Percentiles rank a stretch among this genome's conserved stretches.
phyloP scores from a whole-genome alignment of 2,888 invertebrate genomes.

The Archaeoteleia sp. region DNA sequence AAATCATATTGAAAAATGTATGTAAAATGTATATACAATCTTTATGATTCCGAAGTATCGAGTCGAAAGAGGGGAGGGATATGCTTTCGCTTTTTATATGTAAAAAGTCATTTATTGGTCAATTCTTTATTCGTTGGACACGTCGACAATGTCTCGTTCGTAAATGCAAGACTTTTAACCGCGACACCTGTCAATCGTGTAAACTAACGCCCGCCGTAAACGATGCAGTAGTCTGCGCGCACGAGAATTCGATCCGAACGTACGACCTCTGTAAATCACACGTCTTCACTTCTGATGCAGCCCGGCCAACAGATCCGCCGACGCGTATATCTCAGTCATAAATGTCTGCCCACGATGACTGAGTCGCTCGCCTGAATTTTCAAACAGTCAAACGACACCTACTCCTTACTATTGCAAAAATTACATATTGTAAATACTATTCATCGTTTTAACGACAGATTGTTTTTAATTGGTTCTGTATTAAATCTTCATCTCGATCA shows the following conservation, averaged over 20 bases:
- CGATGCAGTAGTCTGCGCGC: constrained; percentile 27
- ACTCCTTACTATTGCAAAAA: no score
- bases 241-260: constrained; percentile 26
- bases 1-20: no score
- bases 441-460: no score
- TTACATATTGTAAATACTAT: no score
- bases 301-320: constrained; percentile 28
- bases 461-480: no score
- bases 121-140: constrained; percentile 15
- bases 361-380: background rate
- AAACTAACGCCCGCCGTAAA: constrained; percentile 41
- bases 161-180: constrained; percentile 12
- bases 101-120: constrained; percentile 29
- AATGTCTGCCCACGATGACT: constrained; percentile 41
- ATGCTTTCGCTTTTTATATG: background rate
- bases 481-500: no score
- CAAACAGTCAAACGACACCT: no score
- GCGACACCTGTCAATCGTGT: constrained; percentile 44
- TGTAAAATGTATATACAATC: no score
- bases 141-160: constrained; percentile 32
- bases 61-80: no score
- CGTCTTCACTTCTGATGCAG: constrained; percentile 34
- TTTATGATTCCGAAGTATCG: no score
- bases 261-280: constrained; percentile 47
- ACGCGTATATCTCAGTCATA: constrained; percentile 22